A percentile compares a stretch with the other conserved stretches of the same genome.
These are phyloP conservation scores for Emys orbicularis DNA, from an alignment of 2,797 vertebrate genomes.

Conservation along the genomic window DNA sequence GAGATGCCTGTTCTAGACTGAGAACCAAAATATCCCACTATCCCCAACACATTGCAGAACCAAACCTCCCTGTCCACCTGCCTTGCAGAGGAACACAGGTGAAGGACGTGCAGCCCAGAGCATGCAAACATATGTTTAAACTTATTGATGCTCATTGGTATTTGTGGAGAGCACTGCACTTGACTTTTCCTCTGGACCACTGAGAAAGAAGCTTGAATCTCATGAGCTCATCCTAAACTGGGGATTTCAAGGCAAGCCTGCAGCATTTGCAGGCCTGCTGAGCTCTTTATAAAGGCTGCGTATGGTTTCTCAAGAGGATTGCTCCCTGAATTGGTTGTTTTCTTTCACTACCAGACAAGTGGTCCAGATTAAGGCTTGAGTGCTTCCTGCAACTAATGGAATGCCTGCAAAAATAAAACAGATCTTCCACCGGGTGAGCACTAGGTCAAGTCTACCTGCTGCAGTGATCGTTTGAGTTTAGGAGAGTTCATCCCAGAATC, in stretches of 20 bases:
- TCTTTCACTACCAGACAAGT: conserved; percentile 17
- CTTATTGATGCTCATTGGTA: neutral
- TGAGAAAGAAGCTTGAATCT: conserved; percentile 3
- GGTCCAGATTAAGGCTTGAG: conserved; percentile 42
- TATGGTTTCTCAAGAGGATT: conserved; percentile 1
- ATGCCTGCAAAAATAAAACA: conserved; percentile 55
- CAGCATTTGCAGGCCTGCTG: conserved; percentile 30
- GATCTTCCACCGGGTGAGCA: conserved; percentile 50
- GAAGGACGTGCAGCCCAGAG: neutral
- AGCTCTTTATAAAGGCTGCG: conserved; percentile 6
- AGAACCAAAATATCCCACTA: neutral
- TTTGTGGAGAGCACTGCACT: neutral
- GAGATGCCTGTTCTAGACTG: neutral
- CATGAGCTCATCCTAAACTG: conserved; percentile 11
- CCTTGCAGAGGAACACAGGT: conserved; percentile 5
- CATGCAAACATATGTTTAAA: neutral
- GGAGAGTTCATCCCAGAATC: conserved; percentile 20
- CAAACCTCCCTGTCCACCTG: neutral
- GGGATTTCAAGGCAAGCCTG: conserved; percentile 44
- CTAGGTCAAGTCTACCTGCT: conserved; percentile 37
- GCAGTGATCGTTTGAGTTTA: neutral
- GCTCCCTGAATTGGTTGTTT: neutral
- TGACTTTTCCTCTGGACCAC: conserved; percentile 31
- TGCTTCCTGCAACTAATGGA: conserved; percentile 42
- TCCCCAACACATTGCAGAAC: neutral